phyloP scores from a whole-genome alignment of 2,888 invertebrate species.

The Criorhina ranunculi region DNA sequence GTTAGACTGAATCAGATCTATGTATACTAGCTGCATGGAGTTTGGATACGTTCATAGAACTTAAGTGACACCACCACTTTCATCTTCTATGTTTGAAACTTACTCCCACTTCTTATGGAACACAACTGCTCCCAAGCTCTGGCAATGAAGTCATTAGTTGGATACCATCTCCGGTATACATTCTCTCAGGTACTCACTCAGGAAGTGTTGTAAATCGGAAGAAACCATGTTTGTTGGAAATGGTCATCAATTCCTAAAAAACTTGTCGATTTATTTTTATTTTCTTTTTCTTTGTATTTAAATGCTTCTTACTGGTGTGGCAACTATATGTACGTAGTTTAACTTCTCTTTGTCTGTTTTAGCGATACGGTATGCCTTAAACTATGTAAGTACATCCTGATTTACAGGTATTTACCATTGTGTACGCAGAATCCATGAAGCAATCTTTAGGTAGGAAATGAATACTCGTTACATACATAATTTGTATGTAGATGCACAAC shows the following conservation, averaged over 20 bases:
- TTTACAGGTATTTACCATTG: conserved; percentile 31
- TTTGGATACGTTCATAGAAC: no score
- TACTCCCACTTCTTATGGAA: no score
- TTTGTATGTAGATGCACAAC: background rate
- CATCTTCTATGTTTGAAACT: no score
- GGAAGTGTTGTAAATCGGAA: conserved; percentile 5
- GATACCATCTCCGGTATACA: background rate
- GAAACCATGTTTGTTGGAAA: background rate
- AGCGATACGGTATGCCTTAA: background rate
- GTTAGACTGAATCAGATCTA: no score
- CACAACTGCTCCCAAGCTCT: no score
- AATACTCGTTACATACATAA: background rate
- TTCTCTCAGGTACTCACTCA: background rate
- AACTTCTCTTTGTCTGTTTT: background rate
- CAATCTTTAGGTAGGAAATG: background rate
- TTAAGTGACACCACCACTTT: no score
- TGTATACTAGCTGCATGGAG: no score
- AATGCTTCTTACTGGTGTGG: background rate
- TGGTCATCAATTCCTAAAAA: background rate
- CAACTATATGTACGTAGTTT: background rate
- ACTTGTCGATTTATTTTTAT: background rate
- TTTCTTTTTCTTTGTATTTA: background rate
- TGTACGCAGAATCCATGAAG: conserved; percentile 1
- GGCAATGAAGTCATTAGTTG: background rate
- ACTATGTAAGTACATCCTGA: conserved; percentile 15